Percentiles rank a stretch among this genome's conserved stretches.
Evolutionary conservation across 30 jellyfish, hydroid and myxozoan species (phyloP).

Genomic region (Rhopilema esculentum): DNA sequence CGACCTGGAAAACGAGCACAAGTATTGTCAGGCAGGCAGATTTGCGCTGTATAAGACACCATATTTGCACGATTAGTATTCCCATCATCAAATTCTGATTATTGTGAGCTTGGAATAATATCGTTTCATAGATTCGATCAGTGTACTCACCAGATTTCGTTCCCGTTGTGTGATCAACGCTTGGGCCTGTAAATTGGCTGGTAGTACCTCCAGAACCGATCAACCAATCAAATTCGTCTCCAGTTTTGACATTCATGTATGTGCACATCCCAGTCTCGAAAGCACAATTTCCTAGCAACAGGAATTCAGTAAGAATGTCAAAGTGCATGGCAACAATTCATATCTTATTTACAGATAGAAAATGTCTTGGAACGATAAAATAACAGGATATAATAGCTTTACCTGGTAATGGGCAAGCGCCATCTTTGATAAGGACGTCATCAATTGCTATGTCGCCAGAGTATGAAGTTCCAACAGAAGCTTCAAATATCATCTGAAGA

Average conservation of each 20-base stretch:
- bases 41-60: no score
- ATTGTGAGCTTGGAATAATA: no score
- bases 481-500: slow-evolving; percentile 92
- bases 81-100: no score
- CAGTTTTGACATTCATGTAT: slow-evolving; percentile 65
- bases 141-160: slow-evolving; percentile 53
- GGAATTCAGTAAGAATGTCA: background rate
- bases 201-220: slow-evolving; percentile 77
- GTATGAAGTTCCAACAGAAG: slow-evolving; percentile 83
- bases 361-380: no score
- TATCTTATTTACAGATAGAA: background rate
- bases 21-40: background rate
- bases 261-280: slow-evolving; percentile 90
- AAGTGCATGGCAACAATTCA: background rate
- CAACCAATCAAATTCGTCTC: slow-evolving; percentile 90
- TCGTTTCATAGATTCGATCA: no score
- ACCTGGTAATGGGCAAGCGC: slow-evolving; percentile 97
- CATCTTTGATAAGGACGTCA: slow-evolving; percentile 85
- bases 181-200: slow-evolving; percentile 75
- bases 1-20: slow-evolving; percentile 61
- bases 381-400: no score
- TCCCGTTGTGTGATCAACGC: slow-evolving; percentile 78
- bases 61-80: no score
- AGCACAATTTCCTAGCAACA: slow-evolving; percentile 64
- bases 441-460: slow-evolving; percentile 97